phyloP scores from a whole-genome alignment of 1,140 invertebrate genomes.

The Microplitis mediator region DNA sequence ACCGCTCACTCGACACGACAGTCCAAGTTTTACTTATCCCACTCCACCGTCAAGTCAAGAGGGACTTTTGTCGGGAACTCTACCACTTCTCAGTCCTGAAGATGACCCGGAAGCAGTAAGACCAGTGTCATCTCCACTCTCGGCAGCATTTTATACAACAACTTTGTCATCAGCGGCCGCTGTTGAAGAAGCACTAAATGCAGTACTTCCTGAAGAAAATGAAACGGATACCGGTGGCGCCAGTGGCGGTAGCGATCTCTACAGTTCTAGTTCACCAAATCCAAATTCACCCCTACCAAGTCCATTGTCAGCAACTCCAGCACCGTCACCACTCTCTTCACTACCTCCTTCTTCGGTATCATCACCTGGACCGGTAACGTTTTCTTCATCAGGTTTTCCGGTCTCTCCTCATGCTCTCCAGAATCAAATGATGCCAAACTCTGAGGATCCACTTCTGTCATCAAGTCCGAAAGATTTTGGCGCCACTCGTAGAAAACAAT shows the following conservation, averaged over 20 bases:
- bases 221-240: slow-evolving; percentile 59
- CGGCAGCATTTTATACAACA: slow-evolving; percentile 83
- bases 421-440: slow-evolving; percentile 83
- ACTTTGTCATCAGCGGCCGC: slow-evolving; percentile 83
- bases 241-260: slow-evolving; percentile 57
- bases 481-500: slow-evolving; percentile 63
- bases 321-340: slow-evolving; percentile 66
- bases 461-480: slow-evolving; percentile 81
- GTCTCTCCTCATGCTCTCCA: slow-evolving; percentile 66
- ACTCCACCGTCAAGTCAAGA: slow-evolving; percentile 84
- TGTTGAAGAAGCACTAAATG: slow-evolving; percentile 80
- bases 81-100: slow-evolving; percentile 64
- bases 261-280: slow-evolving; percentile 62
- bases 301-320: slow-evolving; percentile 67
- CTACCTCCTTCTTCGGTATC: slow-evolving; percentile 64
- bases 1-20: slow-evolving; percentile 67
- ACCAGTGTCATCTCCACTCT: slow-evolving; percentile 73
- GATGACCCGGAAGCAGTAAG: slow-evolving; percentile 64
- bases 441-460: slow-evolving; percentile 80
- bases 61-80: slow-evolving; percentile 64
- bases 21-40: slow-evolving; percentile 77
- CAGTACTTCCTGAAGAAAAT: slow-evolving; percentile 78
- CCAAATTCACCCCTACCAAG: slow-evolving; percentile 70
- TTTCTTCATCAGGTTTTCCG: slow-evolving; percentile 59
- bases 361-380: slow-evolving; percentile 62